Evolutionary conservation across 2,113 vertebrate species (phyloP).

Genomic region (Heliornis fulica): DNA sequence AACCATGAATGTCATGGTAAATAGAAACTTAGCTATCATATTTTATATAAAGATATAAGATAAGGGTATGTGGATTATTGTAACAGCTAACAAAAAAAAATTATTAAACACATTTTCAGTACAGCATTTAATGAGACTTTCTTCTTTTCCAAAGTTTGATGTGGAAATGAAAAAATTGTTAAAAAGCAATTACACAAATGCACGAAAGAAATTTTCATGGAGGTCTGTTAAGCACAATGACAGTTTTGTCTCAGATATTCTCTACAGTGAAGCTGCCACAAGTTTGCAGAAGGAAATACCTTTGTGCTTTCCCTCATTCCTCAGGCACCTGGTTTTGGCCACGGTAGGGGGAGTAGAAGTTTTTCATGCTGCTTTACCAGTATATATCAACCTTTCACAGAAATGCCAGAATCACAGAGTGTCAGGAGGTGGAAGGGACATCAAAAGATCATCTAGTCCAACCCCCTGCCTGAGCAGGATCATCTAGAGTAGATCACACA

Average conservation of each 20-base stretch:
- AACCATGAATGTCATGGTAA: not conserved
- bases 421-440: too few species aligned
- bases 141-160: accelerated
- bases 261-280: accelerated
- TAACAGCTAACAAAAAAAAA: not conserved
- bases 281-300: not conserved
- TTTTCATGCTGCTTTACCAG: not conserved
- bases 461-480: too few species aligned
- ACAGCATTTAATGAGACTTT: not conserved
- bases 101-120: not conserved
- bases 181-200: not conserved
- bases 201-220: not conserved
- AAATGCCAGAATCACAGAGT: too few species aligned
- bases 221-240: not conserved
- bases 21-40: not conserved
- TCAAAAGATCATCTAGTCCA: too few species aligned
- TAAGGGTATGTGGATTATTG: not conserved
- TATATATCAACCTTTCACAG: not conserved
- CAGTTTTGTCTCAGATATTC: not conserved
- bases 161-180: not conserved
- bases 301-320: accelerated
- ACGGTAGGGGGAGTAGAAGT: too few species aligned
- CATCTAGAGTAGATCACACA: too few species aligned
- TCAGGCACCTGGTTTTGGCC: not conserved
- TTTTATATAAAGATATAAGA: not conserved